Evolutionary conservation across 1,140 invertebrate genomes (phyloP), one percentile per base, ranked within the genome.

Genomic region (Rhyzopertha dominica): DNA sequence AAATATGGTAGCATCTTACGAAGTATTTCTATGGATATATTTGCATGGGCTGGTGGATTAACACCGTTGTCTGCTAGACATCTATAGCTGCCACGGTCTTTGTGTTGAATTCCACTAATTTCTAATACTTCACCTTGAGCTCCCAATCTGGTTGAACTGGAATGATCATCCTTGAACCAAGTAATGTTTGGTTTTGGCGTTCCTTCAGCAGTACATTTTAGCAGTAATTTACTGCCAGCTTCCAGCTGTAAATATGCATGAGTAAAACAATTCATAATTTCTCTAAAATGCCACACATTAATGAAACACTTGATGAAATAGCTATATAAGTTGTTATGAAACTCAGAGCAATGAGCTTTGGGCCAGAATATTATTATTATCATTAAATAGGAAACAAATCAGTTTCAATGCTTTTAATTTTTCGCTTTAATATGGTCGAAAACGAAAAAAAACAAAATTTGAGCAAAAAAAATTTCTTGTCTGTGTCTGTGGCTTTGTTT

Each of bases 31-130:
- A 63, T 61, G 12, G 49, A 39, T 20, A 63, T 59, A 23, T 51
- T 36, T 0, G 32, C 13, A 28, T 56, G 54, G n/a, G 49, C 54
- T 9, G 59, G 61, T 41, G 47, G 24, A 32, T 40, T 47, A 36
- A 58, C 30, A 19, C 48, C 49, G 23, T 63, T 63, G 30, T 63
- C 61, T 9, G 61, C 61, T 17, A 63, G 49, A 48, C 61, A 63
- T 10, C 51, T 41, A 25, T 61, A 63, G 7, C 29, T 29, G 5
- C 61, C 61, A 10, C 43, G 51, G 35, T 59, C 43, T 20, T 47
- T 42, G 2, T 46, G 39, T 26, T 45, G 48, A 31, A 61, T 20
- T 20, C 53, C 50, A 9, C 37, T 26, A 24, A 63, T 61, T 7
- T 39, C 52, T 1, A 63, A 26, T 17, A 30, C 51, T 42, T 61